Base-by-base conservation (phyloP, 2,113 vertebrate genomes). In the Cavia aperea region DNA sequence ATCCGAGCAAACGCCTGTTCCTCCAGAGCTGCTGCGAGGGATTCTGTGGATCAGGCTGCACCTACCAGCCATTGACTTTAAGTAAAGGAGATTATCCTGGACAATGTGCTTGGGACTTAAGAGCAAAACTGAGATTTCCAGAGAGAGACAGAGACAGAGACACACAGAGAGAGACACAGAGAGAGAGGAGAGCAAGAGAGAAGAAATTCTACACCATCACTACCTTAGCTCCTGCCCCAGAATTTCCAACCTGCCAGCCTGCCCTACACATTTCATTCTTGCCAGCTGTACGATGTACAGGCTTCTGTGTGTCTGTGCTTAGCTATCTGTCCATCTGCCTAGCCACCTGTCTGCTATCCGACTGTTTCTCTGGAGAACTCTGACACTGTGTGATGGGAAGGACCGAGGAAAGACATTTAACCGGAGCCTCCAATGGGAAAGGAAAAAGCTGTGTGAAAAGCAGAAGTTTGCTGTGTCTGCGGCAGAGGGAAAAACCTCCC, bases 51-150 rank as follows among this genome's bases (percentile, higher is more conserved):
- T 72, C 43, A 7, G 12, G 58, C 51, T 87, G 86, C 29, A 85
- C 73, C 72, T 54, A 68, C 85, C 77, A 63, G 63, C 65, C 43
- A n/a, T 60, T 81, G 70, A 77, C 62, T 88, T 90, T 85, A 90
- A 77, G 60, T 46, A 75, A 58, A 93, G 77, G 58, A 93, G 49
- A 89, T 82, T 46, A 93, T 36, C 33, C n/a, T 86, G 31, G 70
- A 73, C 82, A 78, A 88, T 77, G 39, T 65, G 9, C 31, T 8
- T 86, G 46, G 51, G 16, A 19, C 26, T 66, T 65, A 88, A 58
- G 11, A 81, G 36, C 46, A 95, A 92, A 92, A 81, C 31, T 63
- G 7, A 82, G 49, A 88, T 72, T 88, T 94, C 19, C 18, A 12
- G 26, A 54, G 60, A 39, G 4, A 58, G 56, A 58, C 14, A 56